Evolutionary conservation across 2,888 invertebrate species (phyloP).

Genomic region (Macaria notata): DNA sequence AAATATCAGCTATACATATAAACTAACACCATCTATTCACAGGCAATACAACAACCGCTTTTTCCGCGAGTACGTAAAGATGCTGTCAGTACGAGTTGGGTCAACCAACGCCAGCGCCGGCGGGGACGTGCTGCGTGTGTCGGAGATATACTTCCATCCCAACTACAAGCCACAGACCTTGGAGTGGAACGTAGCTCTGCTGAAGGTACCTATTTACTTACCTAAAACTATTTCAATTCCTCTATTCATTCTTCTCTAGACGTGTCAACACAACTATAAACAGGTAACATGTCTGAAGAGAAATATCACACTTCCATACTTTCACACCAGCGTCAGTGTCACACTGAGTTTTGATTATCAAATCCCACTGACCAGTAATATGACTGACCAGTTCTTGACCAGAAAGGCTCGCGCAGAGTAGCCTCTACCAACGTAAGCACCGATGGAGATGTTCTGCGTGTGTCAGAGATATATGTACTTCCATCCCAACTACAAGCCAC

Average conservation of each 20-base stretch:
- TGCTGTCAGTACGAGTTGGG: slow-evolving; percentile 66
- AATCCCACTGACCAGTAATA: no score
- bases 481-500: slow-evolving; percentile 74
- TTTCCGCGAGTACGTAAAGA: slow-evolving; percentile 72
- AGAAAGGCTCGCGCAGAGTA: slow-evolving; percentile 36
- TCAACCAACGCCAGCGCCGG: slow-evolving; percentile 67
- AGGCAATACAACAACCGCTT: slow-evolving; percentile 76
- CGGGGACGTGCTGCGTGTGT: slow-evolving; percentile 55
- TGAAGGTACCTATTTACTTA: slow-evolving; percentile 33
- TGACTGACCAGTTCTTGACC: no score
- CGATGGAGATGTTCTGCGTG: slow-evolving; percentile 59
- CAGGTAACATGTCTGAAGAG: no score
- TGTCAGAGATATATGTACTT: slow-evolving; percentile 68
- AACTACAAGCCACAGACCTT: slow-evolving; percentile 70
- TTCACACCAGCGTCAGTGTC: no score
- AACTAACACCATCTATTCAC: slow-evolving; percentile 9
- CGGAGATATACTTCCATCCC: slow-evolving; percentile 72
- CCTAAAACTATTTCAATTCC: no score
- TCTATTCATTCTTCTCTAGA: no score
- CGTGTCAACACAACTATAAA: no score
- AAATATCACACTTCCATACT: no score
- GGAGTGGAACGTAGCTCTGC: slow-evolving; percentile 66
- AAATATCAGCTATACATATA: no score
- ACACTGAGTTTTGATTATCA: no score
- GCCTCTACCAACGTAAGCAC: slow-evolving; percentile 66